These are phyloP conservation scores for Nestor notabilis DNA, from an alignment of 2,113 vertebrate species.

Conservation along the genomic window DNA sequence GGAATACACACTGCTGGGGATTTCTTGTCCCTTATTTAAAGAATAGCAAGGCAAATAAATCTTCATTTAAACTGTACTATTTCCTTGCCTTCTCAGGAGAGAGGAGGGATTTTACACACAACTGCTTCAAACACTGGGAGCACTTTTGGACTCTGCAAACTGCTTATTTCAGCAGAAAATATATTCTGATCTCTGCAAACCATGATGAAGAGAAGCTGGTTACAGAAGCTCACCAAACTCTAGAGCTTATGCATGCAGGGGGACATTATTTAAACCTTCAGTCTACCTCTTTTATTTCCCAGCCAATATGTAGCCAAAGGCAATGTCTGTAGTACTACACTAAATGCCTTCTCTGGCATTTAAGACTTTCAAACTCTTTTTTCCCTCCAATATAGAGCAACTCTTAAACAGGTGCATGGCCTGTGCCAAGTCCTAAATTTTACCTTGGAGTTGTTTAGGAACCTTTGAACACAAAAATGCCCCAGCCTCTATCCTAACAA, in stretches of 20 bases:
- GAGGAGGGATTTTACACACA: background rate
- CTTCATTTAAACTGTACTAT: background rate
- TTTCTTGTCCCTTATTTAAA: background rate
- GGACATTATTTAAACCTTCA: background rate
- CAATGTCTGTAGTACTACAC: rapidly evolving
- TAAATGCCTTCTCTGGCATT: background rate
- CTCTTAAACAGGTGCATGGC: background rate
- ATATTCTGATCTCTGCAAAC: background rate
- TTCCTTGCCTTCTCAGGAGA: background rate
- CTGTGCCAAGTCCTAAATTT: conserved; percentile 29
- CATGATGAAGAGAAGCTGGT: background rate
- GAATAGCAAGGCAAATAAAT: background rate
- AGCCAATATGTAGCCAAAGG: background rate
- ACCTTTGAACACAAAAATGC: background rate
- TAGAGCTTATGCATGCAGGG: background rate
- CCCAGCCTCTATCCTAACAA: background rate
- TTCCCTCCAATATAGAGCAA: background rate
- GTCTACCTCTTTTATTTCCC: background rate
- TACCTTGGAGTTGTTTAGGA: conserved; percentile 36
- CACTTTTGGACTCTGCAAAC: background rate
- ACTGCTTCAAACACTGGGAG: background rate
- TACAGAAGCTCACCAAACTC: background rate
- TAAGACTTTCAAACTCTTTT: background rate
- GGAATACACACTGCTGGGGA: background rate
- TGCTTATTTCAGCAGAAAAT: background rate